phyloP scores from a whole-genome alignment of 2,113 vertebrate genomes.

The Phyllostomus hastatus region DNA sequence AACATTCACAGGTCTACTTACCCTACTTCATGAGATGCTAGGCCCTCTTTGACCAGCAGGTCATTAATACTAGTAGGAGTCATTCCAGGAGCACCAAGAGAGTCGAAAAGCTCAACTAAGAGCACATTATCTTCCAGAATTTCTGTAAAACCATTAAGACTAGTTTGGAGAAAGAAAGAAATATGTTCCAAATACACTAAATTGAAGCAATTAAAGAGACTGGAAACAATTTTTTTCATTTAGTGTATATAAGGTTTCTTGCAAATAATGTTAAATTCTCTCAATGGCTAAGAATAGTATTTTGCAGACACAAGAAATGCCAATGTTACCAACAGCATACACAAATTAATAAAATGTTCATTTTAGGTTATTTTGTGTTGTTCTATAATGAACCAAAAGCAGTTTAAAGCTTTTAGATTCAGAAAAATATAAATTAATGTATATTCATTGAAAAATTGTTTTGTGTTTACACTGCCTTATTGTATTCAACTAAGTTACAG shows the following conservation, averaged over 20 bases:
- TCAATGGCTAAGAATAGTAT: neutral
- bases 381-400: constrained; percentile 14
- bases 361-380: neutral
- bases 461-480: neutral
- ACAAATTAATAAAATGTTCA: constrained; percentile 9
- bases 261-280: neutral
- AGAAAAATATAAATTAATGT: constrained; percentile 3
- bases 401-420: constrained; percentile 23
- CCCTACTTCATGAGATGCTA: constrained; percentile 80
- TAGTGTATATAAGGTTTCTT: neutral
- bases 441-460: neutral
- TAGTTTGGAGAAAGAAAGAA: constrained; percentile 41
- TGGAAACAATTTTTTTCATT: constrained; percentile 41
- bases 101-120: constrained; percentile 81
- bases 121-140: constrained; percentile 75
- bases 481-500: neutral
- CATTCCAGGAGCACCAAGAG: constrained; percentile 42
- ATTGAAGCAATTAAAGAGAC: neutral
- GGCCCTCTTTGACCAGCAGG: constrained; percentile 79
- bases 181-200: constrained; percentile 31
- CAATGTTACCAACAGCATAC: neutral
- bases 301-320: neutral
- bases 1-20: constrained; percentile 65
- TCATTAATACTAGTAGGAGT: constrained; percentile 79
- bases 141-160: constrained; percentile 76